Percentiles rank a stretch among this genome's conserved stretches.
These are phyloP conservation scores for Zapus hudsonius DNA, from an alignment of 2,113 vertebrate genomes.

Conservation along the genomic window DNA sequence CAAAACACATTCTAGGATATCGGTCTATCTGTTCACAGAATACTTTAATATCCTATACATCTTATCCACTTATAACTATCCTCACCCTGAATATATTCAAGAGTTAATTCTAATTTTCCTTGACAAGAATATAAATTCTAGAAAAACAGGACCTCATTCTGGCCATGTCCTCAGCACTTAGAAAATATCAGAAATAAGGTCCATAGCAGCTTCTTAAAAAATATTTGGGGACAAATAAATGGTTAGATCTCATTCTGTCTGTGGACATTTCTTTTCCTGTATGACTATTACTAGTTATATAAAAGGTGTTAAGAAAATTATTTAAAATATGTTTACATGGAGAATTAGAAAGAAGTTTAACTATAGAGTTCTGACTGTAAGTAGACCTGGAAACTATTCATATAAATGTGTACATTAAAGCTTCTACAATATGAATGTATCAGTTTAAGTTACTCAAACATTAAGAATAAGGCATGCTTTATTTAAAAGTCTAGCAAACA, in stretches of 20 bases:
- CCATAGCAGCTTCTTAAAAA: background rate
- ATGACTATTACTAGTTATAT: conserved; percentile 8
- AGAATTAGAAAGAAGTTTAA: background rate
- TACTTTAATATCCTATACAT: background rate
- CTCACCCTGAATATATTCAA: background rate
- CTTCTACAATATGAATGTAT: too few species aligned
- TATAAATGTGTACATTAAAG: too few species aligned
- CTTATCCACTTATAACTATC: background rate
- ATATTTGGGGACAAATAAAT: conserved; percentile 13
- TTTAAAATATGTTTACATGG: background rate
- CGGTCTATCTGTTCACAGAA: background rate
- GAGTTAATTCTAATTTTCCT: background rate
- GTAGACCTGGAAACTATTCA: background rate
- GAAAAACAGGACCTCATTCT: background rate
- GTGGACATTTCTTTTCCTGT: background rate
- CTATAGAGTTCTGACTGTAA: background rate
- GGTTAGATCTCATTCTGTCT: background rate
- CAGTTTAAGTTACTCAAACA: too few species aligned
- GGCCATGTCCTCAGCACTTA: background rate
- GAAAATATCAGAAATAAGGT: background rate
- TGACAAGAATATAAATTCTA: background rate
- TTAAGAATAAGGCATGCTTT: background rate
- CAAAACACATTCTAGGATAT: background rate
- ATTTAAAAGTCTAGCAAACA: conserved; percentile 4
- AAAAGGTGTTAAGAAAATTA: conserved; percentile 50